phyloP scores from a whole-genome alignment of 92 coral and sea anemone species.

The Meandrina meandrites region DNA sequence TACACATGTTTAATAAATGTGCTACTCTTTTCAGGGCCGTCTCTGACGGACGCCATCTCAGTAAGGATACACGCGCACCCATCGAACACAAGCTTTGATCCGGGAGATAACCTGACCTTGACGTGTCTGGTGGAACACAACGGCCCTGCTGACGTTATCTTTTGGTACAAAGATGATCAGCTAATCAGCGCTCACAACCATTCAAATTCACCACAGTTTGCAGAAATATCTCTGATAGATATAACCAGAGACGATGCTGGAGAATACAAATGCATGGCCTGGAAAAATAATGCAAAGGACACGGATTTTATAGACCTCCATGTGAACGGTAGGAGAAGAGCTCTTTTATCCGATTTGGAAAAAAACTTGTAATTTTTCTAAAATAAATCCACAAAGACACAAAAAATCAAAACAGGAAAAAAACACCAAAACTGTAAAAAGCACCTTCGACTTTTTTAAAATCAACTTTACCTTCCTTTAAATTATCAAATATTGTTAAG shows the following conservation, averaged over 20 bases:
- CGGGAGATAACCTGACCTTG: conserved; percentile 34
- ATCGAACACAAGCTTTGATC: background rate
- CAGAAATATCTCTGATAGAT: conserved; percentile 5
- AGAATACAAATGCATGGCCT: conserved; percentile 15
- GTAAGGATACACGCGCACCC: conserved; percentile 27
- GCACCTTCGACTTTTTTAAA: too few species aligned
- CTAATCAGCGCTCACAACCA: background rate
- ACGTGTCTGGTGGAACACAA: conserved; percentile 3
- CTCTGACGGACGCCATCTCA: conserved; percentile 1
- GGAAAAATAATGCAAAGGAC: background rate
- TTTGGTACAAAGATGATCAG: conserved; percentile 25
- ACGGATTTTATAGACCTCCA: conserved; percentile 17
- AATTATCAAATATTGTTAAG: too few species aligned
- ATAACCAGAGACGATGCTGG: conserved; percentile 8
- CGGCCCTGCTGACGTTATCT: conserved; percentile 27
- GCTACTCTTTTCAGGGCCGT: background rate
- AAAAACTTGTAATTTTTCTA: background rate
- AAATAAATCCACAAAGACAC: too few species aligned
- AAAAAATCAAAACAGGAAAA: background rate
- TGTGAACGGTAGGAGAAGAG: conserved; percentile 6
- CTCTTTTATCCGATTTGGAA: background rate
- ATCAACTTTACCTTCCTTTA: too few species aligned
- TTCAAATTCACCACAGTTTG: background rate
- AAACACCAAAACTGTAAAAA: background rate
- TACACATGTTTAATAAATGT: too few species aligned